Conservation (phyloP, 2,797 vertebrate genomes). For the Molossus molossus region DNA sequence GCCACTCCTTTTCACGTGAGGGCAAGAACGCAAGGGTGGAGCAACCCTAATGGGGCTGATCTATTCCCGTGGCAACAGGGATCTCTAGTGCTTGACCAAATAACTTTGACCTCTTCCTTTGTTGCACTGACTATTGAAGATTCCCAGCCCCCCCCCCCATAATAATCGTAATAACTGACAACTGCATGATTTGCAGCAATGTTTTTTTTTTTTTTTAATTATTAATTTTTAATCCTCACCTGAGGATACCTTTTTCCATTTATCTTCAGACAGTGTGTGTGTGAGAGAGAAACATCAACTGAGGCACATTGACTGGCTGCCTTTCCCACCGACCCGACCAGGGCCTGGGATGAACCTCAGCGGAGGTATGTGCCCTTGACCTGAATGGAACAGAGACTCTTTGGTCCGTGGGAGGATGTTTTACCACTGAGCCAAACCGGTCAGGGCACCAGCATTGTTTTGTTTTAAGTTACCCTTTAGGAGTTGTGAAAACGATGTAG, state of each 20-base stretch:
- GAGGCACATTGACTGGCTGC: no score
- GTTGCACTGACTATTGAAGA: background rate
- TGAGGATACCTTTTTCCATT: no score
- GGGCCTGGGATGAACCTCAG: no score
- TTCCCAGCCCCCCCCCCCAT: background rate
- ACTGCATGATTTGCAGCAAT: background rate
- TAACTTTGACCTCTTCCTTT: conserved; percentile 32
- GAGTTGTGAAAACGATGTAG: background rate
- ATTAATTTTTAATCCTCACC: no score
- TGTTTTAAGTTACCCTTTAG: background rate
- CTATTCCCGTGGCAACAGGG: background rate
- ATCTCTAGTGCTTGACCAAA: background rate
- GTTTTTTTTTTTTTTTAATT: background rate
- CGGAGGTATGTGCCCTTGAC: no score
- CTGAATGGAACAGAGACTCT: no score
- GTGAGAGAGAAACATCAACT: no score
- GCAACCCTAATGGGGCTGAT: background rate
- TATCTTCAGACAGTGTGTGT: no score
- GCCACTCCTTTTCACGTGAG: background rate
- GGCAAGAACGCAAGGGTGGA: rapidly evolving
- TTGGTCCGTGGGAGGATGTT: no score
- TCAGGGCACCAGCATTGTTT: no score
- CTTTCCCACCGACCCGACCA: no score
- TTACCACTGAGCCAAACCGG: no score
- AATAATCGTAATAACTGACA: background rate